Base-by-base conservation (phyloP, 2,113 vertebrate genomes). In the Syngnathoides biaculeatus region DNA sequence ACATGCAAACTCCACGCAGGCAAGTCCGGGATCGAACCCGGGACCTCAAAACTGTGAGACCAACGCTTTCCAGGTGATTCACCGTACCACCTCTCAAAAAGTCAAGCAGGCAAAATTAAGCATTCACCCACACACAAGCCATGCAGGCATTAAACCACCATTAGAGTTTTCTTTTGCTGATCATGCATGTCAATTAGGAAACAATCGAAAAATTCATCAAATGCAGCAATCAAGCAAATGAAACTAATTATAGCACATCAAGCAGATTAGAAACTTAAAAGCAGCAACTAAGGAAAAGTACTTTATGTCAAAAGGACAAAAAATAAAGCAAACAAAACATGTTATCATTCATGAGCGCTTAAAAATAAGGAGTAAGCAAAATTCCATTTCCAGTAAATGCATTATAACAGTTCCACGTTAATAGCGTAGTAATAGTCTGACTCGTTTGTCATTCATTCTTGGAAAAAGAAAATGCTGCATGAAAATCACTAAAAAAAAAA, bases 211-310 rank as follows among this genome's bases (percentile, higher is more conserved):
- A 73, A 57, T 57, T 64, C 45, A 77, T 70, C 55, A 69, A 59
- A 17, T 20, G 14, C 48, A 64, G 65, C 67, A 80, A 74, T 78
- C 57, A 74, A 72, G 68, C 59, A 68, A 35, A 78, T 22, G 6
- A 3, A 71, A 64, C 22, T 75, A 69, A 78, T 79, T 75, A 81
- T 27, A 64, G 52, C 19, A 55, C 20, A 40, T 14, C 30, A 67
- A 22, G 11, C 52, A 43, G 78, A 70, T 69, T 15, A 69, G 47
- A 73, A 50, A 38, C n/a, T 26, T 53, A 9, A 10, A 10, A 42
- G 26, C n/a, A 52, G 50, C 59, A 72, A 39, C 55, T 40, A 22
- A 72, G 15, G 26, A 13, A 60, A 60, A 26, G 68, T 58, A 42
- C 8, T 30, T 65, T 70, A 20, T 57, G 47, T 53, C 43, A 53